Conservation (phyloP, 2,797 vertebrate species). For the Okamejei kenojei region DNA sequence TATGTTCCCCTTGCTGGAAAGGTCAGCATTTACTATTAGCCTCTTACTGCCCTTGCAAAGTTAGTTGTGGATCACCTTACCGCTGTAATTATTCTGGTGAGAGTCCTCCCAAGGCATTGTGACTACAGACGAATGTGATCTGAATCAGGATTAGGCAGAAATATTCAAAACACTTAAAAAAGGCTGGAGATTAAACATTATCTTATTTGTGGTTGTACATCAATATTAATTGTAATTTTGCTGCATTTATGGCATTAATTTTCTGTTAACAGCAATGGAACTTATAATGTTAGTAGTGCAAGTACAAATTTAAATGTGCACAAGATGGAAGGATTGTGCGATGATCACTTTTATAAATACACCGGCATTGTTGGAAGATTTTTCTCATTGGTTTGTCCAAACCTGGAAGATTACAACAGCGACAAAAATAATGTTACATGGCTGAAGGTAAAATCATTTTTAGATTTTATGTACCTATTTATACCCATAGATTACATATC, state of each 20-base stretch:
- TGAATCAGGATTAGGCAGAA: background rate
- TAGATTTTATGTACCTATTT: background rate
- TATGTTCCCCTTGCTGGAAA: too few species aligned
- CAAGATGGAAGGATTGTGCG: conserved; percentile 52
- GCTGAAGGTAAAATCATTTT: conserved; percentile 55
- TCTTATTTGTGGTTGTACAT: background rate
- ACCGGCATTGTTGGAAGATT: conserved; percentile 44
- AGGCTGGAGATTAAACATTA: background rate
- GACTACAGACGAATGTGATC: too few species aligned
- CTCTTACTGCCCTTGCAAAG: too few species aligned
- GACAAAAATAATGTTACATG: conserved; percentile 43
- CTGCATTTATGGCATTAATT: background rate
- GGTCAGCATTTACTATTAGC: too few species aligned
- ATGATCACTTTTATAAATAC: conserved; percentile 47
- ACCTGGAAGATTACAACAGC: conserved; percentile 41
- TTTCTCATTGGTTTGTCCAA: conserved; percentile 48
- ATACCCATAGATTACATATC: background rate
- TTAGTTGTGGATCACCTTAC: too few species aligned
- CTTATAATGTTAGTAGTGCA: conserved; percentile 35
- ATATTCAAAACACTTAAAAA: background rate
- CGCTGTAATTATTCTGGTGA: too few species aligned
- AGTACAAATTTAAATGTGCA: conserved; percentile 53
- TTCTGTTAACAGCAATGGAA: conserved; percentile 49
- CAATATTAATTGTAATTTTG: background rate
- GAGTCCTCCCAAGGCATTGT: too few species aligned